Percentiles rank a stretch among this genome's conserved stretches.
These are phyloP conservation scores for Bathynomus jamesi DNA, from an alignment of 1,140 invertebrate species.

Conservation along the genomic window DNA sequence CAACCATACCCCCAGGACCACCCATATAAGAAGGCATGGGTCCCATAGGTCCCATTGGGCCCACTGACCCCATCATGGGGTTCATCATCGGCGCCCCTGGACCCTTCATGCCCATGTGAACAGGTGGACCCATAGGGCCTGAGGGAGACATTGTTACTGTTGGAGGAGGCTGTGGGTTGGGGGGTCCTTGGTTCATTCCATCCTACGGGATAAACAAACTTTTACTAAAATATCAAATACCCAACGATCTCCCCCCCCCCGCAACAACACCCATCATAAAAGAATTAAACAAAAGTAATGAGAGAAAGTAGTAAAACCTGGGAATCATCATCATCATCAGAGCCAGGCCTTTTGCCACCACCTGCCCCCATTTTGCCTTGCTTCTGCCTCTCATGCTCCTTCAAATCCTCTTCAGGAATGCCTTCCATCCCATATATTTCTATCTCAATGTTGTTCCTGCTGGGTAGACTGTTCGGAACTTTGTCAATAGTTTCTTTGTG, in stretches of 20 bases:
- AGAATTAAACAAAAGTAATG: neutral
- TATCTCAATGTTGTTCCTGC: constrained; percentile 96
- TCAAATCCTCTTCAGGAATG: constrained; percentile 88
- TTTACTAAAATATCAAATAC: constrained; percentile 48
- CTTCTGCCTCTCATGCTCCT: constrained; percentile 85
- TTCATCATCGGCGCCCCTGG: constrained; percentile 35
- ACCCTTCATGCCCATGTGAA: constrained; percentile 47
- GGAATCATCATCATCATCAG: constrained; percentile 38
- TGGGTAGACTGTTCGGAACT: constrained; percentile 96
- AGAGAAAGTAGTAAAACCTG: constrained; percentile 6
- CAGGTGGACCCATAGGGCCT: constrained; percentile 46
- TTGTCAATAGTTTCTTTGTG: constrained; percentile 99
- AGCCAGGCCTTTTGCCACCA: constrained; percentile 26
- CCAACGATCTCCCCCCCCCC: no score
- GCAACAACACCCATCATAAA: no score
- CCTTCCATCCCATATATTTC: constrained; percentile 99
- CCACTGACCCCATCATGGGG: constrained; percentile 36
- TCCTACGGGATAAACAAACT: constrained; percentile 48
- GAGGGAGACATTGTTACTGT: constrained; percentile 23
- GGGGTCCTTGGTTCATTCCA: constrained; percentile 20
- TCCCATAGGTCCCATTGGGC: constrained; percentile 26
- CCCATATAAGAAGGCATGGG: constrained; percentile 33
- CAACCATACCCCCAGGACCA: constrained; percentile 32
- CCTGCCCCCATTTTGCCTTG: constrained; percentile 47
- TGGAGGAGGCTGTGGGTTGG: constrained; percentile 18